Evolutionary conservation across 2,888 invertebrate species (phyloP), one percentile per base, ranked within the genome.

Genomic region (Xiphydria camelus): DNA sequence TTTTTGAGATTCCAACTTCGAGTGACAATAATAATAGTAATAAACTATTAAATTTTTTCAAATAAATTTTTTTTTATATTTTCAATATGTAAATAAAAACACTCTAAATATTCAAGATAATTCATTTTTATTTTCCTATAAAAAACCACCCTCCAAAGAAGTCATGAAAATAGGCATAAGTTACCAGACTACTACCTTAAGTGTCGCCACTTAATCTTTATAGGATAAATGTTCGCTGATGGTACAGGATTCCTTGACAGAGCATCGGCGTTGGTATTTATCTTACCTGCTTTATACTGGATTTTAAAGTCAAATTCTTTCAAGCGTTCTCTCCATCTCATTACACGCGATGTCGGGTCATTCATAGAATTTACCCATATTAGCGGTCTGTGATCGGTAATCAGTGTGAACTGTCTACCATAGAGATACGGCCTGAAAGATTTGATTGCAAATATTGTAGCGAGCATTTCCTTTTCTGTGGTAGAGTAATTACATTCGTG

Each of bases 381-480:
- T 7, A 23, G 36, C 4, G 62, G 56, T 37, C 35, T 35, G 37
- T 66, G 64, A 49, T 67, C 68, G 1, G 62, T 70, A 3, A 60
- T 41, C 18, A 70, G 55, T n/a, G 20, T 54, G 39, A 69, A 68
- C 40, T 52, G 45, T 35, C 51, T 45, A 6, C 68, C 69, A 37
- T 54, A 62, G 4, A 70, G 33, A 47, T 70, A 70, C 6, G 64
- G 61, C 41, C 60, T 38, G 36, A 62, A 68, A 49, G 58, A 51
- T 35, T 57, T 55, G n/a, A 60, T 42, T 5, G 60, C 57, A 52
- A 55, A 66, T 17, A 67, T 53, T 2, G 67, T 57, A 4, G 62
- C 68, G 26, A 69, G 39, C 2, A 66, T 35, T 60, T 69, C 69
- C 32, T 57, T 55, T 57, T 70, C 64, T 12, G 46, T 65, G n/a